Conservation (phyloP, 2,797 vertebrate genomes). For the Smutsia temminckii region DNA sequence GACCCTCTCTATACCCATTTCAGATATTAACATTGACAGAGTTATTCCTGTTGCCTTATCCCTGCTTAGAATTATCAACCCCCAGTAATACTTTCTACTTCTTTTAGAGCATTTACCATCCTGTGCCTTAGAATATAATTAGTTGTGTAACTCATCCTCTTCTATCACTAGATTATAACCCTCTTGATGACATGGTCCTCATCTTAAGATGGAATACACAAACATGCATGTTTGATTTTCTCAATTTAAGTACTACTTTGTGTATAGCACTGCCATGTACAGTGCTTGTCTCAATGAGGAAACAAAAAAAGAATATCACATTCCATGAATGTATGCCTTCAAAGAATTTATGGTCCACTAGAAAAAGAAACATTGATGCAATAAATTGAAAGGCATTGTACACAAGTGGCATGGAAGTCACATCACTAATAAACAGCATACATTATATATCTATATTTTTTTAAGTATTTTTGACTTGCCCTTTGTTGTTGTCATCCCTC, state of each 20-base stretch:
- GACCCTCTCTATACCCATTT: not conserved
- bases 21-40: not conserved
- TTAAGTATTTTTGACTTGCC: constrained; percentile 20
- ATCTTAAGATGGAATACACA: not conserved
- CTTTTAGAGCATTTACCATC: not conserved
- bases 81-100: not conserved
- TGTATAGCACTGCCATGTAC: not conserved
- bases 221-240: not conserved
- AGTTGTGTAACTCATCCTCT: constrained; percentile 11
- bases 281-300: not conserved
- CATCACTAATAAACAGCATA: not conserved
- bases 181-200: not conserved
- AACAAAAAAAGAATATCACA: constrained; percentile 28
- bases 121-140: not conserved
- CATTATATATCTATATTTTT: not conserved
- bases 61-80: not conserved
- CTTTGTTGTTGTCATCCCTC: constrained; percentile 10
- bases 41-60: not conserved
- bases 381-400: not conserved
- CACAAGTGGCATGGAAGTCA: not conserved
- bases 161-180: not conserved
- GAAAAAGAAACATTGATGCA: not conserved
- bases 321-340: not conserved
- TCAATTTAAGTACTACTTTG: not conserved
- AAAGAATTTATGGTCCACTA: constrained; percentile 28